Evolutionary conservation across 1,140 invertebrate species (phyloP).

Genomic region (Periplaneta americana): DNA sequence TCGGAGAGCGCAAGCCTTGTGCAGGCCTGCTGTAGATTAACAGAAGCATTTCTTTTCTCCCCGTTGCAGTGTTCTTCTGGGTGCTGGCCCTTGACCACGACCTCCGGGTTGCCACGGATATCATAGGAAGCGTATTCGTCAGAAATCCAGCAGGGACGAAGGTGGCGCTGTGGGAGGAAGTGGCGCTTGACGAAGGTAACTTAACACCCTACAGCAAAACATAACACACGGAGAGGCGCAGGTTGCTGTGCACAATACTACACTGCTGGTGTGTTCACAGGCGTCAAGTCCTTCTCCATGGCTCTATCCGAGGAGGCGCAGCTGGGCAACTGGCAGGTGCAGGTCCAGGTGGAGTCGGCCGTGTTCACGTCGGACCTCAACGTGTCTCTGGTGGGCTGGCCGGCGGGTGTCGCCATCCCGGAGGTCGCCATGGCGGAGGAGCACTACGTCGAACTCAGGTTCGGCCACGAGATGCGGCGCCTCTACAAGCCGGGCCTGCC

Average conservation of each 20-base stretch:
- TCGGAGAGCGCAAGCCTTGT: no score
- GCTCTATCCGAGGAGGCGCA: conserved; percentile 43
- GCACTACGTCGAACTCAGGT: conserved; percentile 56
- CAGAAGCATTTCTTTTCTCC: no score
- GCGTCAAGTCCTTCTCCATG: conserved; percentile 47
- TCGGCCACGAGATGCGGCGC: conserved; percentile 52
- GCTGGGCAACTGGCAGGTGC: conserved; percentile 47
- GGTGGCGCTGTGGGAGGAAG: conserved; percentile 55
- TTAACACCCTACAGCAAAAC: neutral
- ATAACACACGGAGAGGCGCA: conserved; percentile 1
- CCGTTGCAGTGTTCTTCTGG: conserved; percentile 55
- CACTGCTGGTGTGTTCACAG: conserved; percentile 28
- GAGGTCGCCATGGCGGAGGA: conserved; percentile 55
- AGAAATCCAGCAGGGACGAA: conserved; percentile 53
- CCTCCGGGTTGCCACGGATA: conserved; percentile 45
- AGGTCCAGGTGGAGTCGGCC: conserved; percentile 46
- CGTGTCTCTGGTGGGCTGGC: conserved; percentile 30
- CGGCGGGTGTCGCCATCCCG: conserved; percentile 21
- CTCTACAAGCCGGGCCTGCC: conserved; percentile 57
- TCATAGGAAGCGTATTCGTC: conserved; percentile 49
- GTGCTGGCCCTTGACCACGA: conserved; percentile 55
- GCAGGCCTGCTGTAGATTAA: no score
- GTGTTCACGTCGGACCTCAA: conserved; percentile 41
- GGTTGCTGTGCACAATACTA: neutral
- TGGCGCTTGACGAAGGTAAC: conserved; percentile 49